These are phyloP conservation scores for Idaea aversata DNA, from an alignment of 2,888 invertebrate genomes.

Conservation along the genomic window DNA sequence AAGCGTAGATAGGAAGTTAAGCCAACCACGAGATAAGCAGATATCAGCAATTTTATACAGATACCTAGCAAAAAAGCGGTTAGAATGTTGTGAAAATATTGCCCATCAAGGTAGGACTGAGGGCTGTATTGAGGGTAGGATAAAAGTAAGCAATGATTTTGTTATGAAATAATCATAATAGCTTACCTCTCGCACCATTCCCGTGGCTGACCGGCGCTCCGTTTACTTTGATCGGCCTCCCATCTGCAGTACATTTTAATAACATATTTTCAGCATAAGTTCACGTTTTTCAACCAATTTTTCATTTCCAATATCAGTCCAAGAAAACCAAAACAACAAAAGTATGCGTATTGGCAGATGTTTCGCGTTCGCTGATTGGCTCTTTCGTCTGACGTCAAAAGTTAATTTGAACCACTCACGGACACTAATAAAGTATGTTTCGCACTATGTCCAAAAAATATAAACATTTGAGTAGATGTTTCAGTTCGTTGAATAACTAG, in stretches of 20 bases:
- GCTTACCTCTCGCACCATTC: slow-evolving; percentile 75
- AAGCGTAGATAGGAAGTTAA: too few relatives aligned
- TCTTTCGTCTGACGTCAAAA: slow-evolving; percentile 69
- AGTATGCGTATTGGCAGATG: slow-evolving; percentile 31
- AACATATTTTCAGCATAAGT: slow-evolving; percentile 65
- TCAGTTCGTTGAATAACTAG: slow-evolving; percentile 32
- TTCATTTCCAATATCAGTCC: slow-evolving; percentile 42
- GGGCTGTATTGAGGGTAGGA: background rate
- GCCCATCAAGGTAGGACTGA: background rate
- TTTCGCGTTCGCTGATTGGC: slow-evolving; percentile 67
- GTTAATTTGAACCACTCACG: slow-evolving; percentile 66
- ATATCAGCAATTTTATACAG: too few relatives aligned
- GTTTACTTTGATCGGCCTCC: slow-evolving; percentile 75
- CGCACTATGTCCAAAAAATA: background rate
- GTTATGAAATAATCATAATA: slow-evolving; percentile 18
- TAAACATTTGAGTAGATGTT: slow-evolving; percentile 18
- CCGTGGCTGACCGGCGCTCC: slow-evolving; percentile 63
- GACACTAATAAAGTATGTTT: slow-evolving; percentile 43
- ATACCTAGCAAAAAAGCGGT: too few relatives aligned
- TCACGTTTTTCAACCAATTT: slow-evolving; percentile 58
- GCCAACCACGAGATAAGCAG: too few relatives aligned
- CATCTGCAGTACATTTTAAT: slow-evolving; percentile 76
- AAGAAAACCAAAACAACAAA: slow-evolving; percentile 51
- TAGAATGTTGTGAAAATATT: too few relatives aligned
- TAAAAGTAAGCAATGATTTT: slow-evolving; percentile 1